A percentile compares a stretch with the other conserved stretches of the same genome.
phyloP scores from a whole-genome alignment of 2,113 vertebrate species.

The Epinephelus moara region DNA sequence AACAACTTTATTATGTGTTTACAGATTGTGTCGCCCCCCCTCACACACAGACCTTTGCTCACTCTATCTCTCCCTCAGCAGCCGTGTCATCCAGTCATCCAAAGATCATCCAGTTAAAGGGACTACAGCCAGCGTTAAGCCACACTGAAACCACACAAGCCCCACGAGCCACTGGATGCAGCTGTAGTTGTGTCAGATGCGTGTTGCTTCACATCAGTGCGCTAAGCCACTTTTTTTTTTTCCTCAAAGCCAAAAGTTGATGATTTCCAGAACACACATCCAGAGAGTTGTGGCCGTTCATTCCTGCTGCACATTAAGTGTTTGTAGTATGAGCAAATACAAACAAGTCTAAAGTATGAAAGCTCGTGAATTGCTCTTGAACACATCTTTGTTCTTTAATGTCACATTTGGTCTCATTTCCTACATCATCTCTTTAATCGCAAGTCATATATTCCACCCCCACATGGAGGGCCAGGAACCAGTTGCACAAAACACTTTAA shows the following conservation, averaged over 20 bases:
- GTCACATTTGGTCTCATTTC: conserved; percentile 3
- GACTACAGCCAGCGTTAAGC: neutral
- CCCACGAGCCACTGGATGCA: neutral
- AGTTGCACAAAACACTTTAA: no score
- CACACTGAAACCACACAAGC: conserved; percentile 6
- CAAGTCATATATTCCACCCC: neutral
- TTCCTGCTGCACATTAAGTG: neutral
- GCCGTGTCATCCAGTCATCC: conserved; percentile 16
- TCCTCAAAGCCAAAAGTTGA: neutral
- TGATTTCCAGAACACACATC: neutral
- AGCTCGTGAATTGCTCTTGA: neutral
- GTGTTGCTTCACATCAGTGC: neutral
- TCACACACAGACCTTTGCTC: neutral
- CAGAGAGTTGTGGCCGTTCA: neutral
- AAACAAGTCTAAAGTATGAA: neutral
- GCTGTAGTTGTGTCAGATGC: neutral
- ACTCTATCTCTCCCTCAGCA: conserved; percentile 1
- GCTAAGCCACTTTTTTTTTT: no score
- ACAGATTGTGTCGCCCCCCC: neutral
- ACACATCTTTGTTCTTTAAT: neutral
- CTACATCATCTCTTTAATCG: neutral
- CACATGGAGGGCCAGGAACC: neutral
- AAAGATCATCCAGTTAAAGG: conserved; percentile 8
- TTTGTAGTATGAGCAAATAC: neutral
- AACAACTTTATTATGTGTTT: neutral